Base-by-base conservation (phyloP, 53 echinoderm and acorn worm genomes). In the Paelopatides confundens region DNA sequence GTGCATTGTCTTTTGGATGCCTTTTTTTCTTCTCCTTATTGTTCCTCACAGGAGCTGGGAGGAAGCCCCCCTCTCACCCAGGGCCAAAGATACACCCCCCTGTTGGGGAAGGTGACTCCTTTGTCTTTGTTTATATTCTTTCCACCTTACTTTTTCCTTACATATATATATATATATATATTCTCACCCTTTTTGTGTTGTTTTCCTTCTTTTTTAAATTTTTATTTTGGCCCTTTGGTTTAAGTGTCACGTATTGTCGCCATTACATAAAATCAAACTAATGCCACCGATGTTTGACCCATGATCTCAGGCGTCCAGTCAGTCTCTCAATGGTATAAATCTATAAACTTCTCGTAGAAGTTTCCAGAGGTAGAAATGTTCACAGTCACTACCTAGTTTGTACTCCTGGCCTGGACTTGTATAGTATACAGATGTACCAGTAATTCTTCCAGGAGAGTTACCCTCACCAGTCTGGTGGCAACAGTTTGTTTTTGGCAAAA, bases 1-100 rank as follows among this genome's bases (percentile, higher is more conserved):
- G 79, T 79, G 17, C 79, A 79, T 50, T 79, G 79, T 79, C 35
- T 32, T 58, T 58, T 79, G 74, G 74, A 74, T 39, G 74, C 46
- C 47, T 79, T 77, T 77, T 79, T 79, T 79, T n/a, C n/a, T 53
- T 79, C 58, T 90, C 76, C 66, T 88, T 71, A 70, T 90, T 79
- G 50, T 83, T 35, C 76, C 21, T 71, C 76, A 67, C 94, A 96
- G 96, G 50, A 81, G 35, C 33, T 81, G 48, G 85, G 85, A 88
- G 50, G 94, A 91, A 48, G 96, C 94, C 86, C 94, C 96, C 43
- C 88, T 93, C 68, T 96, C 96, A 36, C 96, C 96, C 36, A 77
- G 96, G 87, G 96, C 96, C 28, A 85, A 93, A 91, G 91, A 85
- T 40, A 89, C 81, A 85, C 93, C 96, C 23, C 90, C 92, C 95